These are phyloP conservation scores for Psephotus haematonotus DNA, from an alignment of 2,113 vertebrate species.

Conservation along the genomic window DNA sequence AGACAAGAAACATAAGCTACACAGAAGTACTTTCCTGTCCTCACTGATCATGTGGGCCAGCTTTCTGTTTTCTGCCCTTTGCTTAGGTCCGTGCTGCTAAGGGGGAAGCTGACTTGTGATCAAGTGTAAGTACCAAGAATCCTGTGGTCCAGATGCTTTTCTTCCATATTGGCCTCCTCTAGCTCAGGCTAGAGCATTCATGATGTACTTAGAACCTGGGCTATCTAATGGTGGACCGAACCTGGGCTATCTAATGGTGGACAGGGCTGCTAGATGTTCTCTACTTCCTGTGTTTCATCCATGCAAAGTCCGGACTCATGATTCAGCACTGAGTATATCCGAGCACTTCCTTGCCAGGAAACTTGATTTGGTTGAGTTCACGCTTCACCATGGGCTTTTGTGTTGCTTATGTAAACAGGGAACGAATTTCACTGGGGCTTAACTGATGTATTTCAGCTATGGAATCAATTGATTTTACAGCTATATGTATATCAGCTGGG, in stretches of 20 bases:
- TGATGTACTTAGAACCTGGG: not conserved
- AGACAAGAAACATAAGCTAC: not conserved
- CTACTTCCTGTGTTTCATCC: not conserved
- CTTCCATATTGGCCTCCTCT: not conserved
- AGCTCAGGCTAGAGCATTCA: constrained; percentile 9
- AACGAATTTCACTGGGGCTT: not conserved
- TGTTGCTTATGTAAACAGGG: not conserved
- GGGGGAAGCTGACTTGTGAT: constrained; percentile 33
- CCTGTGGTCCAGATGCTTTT: constrained; percentile 7
- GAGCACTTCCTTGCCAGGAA: not conserved
- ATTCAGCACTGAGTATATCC: not conserved
- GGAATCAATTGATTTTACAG: not conserved
- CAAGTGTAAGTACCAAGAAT: constrained; percentile 43
- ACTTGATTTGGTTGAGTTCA: not conserved
- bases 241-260: not conserved
- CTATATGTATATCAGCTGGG: not conserved
- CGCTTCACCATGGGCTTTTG: not conserved
- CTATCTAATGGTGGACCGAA: not conserved
- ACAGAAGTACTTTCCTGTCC: not conserved
- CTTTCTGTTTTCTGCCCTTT: constrained; percentile 48
- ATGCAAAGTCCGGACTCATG: not conserved
- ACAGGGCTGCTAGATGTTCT: constrained; percentile 17
- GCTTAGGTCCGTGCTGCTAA: constrained; percentile 37
- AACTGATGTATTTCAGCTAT: not conserved
- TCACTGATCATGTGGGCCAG: constrained; percentile 35